phyloP scores from a whole-genome alignment of 2,888 invertebrate genomes.

The Liodrosophila aerea region DNA sequence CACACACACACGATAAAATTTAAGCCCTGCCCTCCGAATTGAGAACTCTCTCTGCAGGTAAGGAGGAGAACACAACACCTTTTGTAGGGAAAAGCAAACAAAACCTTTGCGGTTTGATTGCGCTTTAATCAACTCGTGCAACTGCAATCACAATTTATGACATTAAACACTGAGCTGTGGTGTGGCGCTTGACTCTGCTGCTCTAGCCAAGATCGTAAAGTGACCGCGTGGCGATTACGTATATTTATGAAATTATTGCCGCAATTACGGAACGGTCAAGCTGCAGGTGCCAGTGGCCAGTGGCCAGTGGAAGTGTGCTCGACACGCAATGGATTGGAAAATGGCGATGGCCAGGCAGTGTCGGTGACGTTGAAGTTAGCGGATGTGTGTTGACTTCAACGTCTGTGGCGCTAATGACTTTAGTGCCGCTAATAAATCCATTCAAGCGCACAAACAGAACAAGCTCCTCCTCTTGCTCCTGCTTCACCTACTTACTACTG shows the following conservation, averaged over 20 bases:
- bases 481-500: conserved; percentile 16
- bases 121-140: conserved; percentile 58
- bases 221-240: conserved; percentile 50
- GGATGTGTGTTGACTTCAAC: conserved; percentile 22
- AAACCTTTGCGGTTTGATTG: conserved; percentile 47
- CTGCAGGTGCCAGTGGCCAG: conserved; percentile 20
- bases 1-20: conserved; percentile 1
- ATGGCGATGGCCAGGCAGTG: background rate
- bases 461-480: background rate
- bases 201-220: conserved; percentile 39
- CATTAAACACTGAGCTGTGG: conserved; percentile 1
- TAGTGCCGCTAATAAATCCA: conserved; percentile 78
- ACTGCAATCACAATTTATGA: conserved; percentile 44
- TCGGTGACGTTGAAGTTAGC: background rate
- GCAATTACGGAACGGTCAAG: conserved; percentile 53
- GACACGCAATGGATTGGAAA: conserved; percentile 50
- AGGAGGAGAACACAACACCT: background rate
- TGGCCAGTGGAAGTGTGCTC: too few relatives aligned
- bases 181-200: background rate
- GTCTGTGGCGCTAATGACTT: conserved; percentile 74
- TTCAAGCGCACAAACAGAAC: conserved; percentile 53
- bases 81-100: conserved; percentile 3
- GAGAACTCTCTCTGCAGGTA: background rate
- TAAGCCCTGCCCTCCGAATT: conserved; percentile 43
- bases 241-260: conserved; percentile 73